Evolutionary conservation across 2,797 vertebrate genomes (phyloP), one percentile per base, ranked within the genome.

Genomic region (Gymnocypris eckloni): DNA sequence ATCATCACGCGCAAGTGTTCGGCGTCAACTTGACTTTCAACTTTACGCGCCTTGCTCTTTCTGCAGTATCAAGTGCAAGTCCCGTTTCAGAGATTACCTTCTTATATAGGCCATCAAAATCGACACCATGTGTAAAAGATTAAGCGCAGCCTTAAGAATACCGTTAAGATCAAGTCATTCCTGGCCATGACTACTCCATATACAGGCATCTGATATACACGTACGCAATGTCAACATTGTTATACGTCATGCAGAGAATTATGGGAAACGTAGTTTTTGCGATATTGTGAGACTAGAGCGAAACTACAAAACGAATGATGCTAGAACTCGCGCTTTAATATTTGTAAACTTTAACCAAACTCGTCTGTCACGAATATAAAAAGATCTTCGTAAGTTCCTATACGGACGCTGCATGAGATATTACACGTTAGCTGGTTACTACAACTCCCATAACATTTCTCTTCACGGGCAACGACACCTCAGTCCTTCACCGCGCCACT

Each of bases 201-300:
- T 88, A 84, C 89, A 88, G 87, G 81, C 54, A 83, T 81, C 88
- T 89, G 90, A 92, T 90, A 91, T 90, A 93, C 94, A 94, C 93
- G 94, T 95, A 92, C 92, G 90, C 94, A 92, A 88, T 87, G 78
- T 54, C 86, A 59, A 76, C 81, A 54, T 79, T 67, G 87, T 70
- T 22, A 64, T 0, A 2, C 66, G 64, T 64, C 25, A n/a, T 75
- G 50, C 81, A 61, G 39, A 52, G 95, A 64, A 92, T 93, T 91
- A 1, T 95, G 95, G 95, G 94, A 93, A 1, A 85, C 90, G 93
- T 80, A 91, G 95, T 94, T 86, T 7, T 56, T 11, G 0, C 2
- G 4, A 11, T 12, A 6, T 1, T 4, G n/a, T 61, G n/a, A 50
- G n/a, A 13, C 11, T 52, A n/a, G 2, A 0, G 10, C 2, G 6